Conservation (phyloP, 2,888 invertebrate genomes). For the Acrobeloides nanus region DNA sequence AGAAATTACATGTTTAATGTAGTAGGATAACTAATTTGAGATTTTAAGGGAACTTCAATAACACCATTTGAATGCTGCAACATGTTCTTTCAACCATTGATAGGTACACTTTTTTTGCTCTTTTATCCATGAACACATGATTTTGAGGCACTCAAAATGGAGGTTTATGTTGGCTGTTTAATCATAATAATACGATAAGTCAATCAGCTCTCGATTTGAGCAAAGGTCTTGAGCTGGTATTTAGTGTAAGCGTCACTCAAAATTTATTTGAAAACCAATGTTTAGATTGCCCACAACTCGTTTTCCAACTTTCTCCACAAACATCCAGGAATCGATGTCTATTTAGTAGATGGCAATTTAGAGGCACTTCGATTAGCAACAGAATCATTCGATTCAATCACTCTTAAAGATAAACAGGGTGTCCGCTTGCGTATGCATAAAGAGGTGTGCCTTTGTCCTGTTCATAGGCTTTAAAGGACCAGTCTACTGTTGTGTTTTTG, state of each 20-base stretch:
- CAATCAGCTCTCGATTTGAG: neutral
- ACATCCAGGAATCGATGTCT: constrained; percentile 11
- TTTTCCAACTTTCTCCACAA: constrained; percentile 1
- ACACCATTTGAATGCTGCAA: constrained; percentile 8
- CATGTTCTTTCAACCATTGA: constrained; percentile 2
- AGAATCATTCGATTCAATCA: neutral
- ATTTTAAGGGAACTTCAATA: constrained; percentile 4
- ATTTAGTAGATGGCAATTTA: neutral
- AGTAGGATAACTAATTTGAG: no score
- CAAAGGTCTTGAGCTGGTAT: constrained; percentile 9
- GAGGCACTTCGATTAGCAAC: constrained; percentile 10
- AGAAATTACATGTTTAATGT: no score
- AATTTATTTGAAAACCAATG: no score
- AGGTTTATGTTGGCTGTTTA: constrained; percentile 8
- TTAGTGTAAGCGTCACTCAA: neutral
- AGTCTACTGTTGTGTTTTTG: no score
- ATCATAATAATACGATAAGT: constrained; percentile 2
- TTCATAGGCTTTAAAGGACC: no score
- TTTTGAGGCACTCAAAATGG: no score
- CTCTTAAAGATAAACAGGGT: no score
- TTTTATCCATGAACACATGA: no score
- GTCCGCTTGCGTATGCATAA: no score
- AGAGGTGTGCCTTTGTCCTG: no score
- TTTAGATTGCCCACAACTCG: constrained; percentile 7
- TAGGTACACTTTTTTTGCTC: no score